Percentiles rank a stretch among this genome's conserved stretches.
phyloP scores from a whole-genome alignment of 2,113 vertebrate genomes.

The Mormyrus iriodes region DNA sequence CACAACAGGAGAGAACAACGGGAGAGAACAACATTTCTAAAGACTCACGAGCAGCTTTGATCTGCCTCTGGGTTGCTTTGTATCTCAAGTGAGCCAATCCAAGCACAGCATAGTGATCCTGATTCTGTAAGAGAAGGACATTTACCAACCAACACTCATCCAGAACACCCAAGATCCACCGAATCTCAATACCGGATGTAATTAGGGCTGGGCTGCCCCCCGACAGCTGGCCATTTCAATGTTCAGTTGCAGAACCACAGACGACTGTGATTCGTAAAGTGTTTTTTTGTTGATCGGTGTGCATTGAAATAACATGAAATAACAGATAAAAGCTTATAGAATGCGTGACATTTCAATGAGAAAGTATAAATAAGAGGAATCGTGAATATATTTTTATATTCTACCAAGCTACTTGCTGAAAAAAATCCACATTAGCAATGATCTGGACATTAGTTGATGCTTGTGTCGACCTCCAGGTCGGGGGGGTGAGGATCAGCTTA shows the following conservation, averaged over 20 bases:
- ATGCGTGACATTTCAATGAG: background rate
- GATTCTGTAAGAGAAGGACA: constrained; percentile 69
- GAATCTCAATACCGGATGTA: background rate
- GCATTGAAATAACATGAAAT: background rate
- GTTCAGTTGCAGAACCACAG: background rate
- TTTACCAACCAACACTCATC: background rate
- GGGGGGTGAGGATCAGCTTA: too few relatives aligned
- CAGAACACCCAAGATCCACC: background rate
- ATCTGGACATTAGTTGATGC: background rate
- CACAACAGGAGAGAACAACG: too few relatives aligned
- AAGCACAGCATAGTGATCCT: constrained; percentile 94
- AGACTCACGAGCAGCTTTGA: constrained; percentile 97
- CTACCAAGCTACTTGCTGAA: background rate
- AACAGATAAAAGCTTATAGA: background rate
- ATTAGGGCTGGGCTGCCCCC: too few relatives aligned
- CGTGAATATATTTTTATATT: background rate
- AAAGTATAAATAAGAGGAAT: background rate
- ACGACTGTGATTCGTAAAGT: too few relatives aligned
- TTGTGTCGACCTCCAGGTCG: background rate
- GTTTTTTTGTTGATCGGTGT: background rate
- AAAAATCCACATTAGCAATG: background rate
- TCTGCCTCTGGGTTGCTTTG: constrained; percentile 93
- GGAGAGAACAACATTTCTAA: constrained; percentile 4
- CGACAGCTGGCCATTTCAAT: background rate
- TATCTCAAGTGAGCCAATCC: constrained; percentile 81